These are phyloP conservation scores for Philonicus albiceps DNA, from an alignment of 2,888 invertebrate species.

Conservation along the genomic window DNA sequence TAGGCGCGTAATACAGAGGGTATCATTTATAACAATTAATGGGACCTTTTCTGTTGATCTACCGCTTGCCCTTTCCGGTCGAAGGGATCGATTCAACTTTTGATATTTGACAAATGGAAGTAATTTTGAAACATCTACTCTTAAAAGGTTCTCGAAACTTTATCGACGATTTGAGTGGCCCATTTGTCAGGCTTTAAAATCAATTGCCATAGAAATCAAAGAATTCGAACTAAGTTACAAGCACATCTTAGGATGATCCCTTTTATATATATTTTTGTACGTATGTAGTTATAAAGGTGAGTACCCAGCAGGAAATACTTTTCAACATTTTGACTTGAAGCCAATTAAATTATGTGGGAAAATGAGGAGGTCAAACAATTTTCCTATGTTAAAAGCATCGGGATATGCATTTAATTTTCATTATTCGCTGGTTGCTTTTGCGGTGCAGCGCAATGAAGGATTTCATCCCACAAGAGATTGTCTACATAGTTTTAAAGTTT, in stretches of 20 bases:
- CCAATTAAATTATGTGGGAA: neutral
- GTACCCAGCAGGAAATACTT: no score
- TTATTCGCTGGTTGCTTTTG: neutral
- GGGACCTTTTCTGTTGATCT: neutral
- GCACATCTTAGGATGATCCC: neutral
- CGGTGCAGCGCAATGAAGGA: neutral
- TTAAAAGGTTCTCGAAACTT: neutral
- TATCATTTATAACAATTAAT: constrained; percentile 8
- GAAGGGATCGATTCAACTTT: neutral
- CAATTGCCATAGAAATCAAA: neutral
- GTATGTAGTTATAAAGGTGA: neutral
- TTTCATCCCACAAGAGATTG: neutral
- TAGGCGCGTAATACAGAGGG: neutral
- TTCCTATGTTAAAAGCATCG: neutral
- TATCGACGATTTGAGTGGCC: neutral
- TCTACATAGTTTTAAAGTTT: neutral
- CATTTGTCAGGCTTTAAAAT: neutral
- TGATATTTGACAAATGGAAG: neutral
- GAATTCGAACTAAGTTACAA: neutral
- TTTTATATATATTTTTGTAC: neutral
- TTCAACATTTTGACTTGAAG: neutral
- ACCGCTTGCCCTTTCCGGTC: neutral
- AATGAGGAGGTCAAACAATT: neutral
- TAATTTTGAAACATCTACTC: neutral
- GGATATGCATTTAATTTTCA: neutral